A percentile compares a stretch with the other conserved stretches of the same genome.
Evolutionary conservation across 1,140 invertebrate species (phyloP).

Genomic region (Rhyacophila brunnea): DNA sequence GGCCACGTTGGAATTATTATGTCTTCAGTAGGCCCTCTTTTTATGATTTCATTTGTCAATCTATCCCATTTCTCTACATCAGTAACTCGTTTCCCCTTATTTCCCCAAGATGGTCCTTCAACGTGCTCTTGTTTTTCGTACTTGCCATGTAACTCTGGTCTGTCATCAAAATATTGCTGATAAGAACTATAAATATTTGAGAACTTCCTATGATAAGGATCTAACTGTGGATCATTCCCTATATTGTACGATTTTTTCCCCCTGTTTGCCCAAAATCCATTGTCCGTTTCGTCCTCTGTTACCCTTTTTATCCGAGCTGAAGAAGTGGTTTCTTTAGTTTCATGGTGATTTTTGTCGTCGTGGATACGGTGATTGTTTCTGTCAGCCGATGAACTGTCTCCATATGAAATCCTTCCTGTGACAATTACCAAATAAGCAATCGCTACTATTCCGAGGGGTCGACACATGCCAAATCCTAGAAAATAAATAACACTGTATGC

Average conservation of each 20-base stretch:
- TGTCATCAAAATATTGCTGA: slow-evolving; percentile 35
- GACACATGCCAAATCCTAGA: slow-evolving; percentile 5
- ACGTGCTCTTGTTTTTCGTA: slow-evolving; percentile 35
- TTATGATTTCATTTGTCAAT: background rate
- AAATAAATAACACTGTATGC: too few species aligned
- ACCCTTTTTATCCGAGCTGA: slow-evolving; percentile 26
- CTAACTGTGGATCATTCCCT: slow-evolving; percentile 40
- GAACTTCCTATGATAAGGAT: slow-evolving; percentile 37
- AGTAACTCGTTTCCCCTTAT: slow-evolving; percentile 14
- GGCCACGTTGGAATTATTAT: slow-evolving; percentile 22
- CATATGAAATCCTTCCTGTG: slow-evolving; percentile 15
- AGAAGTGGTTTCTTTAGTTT: slow-evolving; percentile 12
- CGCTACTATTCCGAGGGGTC: slow-evolving; percentile 2
- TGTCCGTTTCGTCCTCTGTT: slow-evolving; percentile 8
- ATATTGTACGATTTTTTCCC: slow-evolving; percentile 39
- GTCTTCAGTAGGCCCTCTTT: slow-evolving; percentile 13
- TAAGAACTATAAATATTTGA: slow-evolving; percentile 40
- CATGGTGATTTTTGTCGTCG: background rate
- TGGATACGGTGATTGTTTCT: slow-evolving; percentile 36
- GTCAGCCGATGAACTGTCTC: slow-evolving; percentile 29
- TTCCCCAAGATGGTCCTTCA: slow-evolving; percentile 24
- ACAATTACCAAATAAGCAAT: slow-evolving; percentile 13
- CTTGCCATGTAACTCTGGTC: slow-evolving; percentile 38
- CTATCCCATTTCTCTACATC: background rate
- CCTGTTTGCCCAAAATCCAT: slow-evolving; percentile 40